Conservation (phyloP, 30 jellyfish, hydroid and myxozoan species). For the Mastigias papua region DNA sequence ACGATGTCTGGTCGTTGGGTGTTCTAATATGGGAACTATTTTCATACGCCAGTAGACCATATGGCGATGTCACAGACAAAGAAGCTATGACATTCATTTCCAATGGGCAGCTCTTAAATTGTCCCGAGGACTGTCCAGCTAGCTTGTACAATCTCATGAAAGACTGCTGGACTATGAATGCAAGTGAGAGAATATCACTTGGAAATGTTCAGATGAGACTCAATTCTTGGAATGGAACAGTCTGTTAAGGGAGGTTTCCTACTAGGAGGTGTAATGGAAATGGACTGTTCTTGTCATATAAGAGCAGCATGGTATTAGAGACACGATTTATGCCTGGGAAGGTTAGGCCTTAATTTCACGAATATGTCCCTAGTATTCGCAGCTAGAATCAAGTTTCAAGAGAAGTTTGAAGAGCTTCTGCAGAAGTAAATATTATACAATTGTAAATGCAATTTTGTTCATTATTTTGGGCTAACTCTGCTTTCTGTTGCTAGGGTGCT, state of each 20-base stretch:
- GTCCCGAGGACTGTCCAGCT: slow-evolving; percentile 89
- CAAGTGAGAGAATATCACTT: slow-evolving; percentile 31
- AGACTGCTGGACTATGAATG: slow-evolving; percentile 59
- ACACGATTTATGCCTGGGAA: too few relatives aligned
- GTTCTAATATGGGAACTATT: slow-evolving; percentile 90
- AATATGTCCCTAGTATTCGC: too few relatives aligned
- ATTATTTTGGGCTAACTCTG: too few relatives aligned
- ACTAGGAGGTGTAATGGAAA: too few relatives aligned
- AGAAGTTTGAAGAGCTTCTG: too few relatives aligned
- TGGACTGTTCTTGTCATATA: too few relatives aligned
- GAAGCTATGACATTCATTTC: slow-evolving; percentile 56
- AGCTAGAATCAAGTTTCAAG: too few relatives aligned
- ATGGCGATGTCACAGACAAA: slow-evolving; percentile 63
- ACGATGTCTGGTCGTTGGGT: slow-evolving; percentile 86
- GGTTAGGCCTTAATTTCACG: too few relatives aligned
- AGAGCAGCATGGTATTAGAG: too few relatives aligned
- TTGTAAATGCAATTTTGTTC: too few relatives aligned
- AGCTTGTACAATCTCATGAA: slow-evolving; percentile 56
- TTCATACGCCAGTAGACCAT: slow-evolving; percentile 82
- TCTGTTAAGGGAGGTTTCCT: slow-evolving; percentile 8
- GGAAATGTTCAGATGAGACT: slow-evolving; percentile 8
- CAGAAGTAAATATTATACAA: too few relatives aligned
- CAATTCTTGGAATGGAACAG: slow-evolving; percentile 61
- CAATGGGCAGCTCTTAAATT: slow-evolving; percentile 45
- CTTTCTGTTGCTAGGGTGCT: too few relatives aligned